Evolutionary conservation across 2,888 invertebrate genomes (phyloP).

Genomic region (Elaeidobius kamerunicus): DNA sequence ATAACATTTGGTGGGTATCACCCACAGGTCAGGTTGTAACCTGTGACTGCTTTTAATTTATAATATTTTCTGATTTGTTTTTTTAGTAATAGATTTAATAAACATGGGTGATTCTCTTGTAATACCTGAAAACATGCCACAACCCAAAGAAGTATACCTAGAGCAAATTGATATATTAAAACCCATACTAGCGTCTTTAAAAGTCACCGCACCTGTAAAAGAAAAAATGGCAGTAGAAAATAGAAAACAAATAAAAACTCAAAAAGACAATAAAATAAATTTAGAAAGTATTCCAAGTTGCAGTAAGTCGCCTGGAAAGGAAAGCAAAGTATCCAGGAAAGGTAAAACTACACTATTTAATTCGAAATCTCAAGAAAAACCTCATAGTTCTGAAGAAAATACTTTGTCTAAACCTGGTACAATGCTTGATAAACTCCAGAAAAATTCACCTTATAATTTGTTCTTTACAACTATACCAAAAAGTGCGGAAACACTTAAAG

Average conservation of each 20-base stretch:
- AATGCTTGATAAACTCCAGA: slow-evolving; percentile 64
- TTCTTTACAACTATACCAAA: slow-evolving; percentile 73
- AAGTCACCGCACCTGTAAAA: not conserved
- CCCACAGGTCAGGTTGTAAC: no score
- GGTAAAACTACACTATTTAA: slow-evolving; percentile 54
- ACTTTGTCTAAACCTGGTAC: slow-evolving; percentile 45
- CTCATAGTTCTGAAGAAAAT: not conserved
- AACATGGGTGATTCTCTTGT: slow-evolving; percentile 49
- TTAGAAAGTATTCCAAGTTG: slow-evolving; percentile 2
- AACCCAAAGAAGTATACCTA: slow-evolving; percentile 54
- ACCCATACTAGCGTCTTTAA: slow-evolving; percentile 28
- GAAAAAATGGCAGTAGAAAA: no score
- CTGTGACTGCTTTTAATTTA: not conserved
- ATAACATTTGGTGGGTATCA: no score
- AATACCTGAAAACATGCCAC: slow-evolving; percentile 56
- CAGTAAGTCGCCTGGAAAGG: slow-evolving; percentile 20
- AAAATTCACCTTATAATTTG: slow-evolving; percentile 68
- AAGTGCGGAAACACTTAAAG: slow-evolving; percentile 60
- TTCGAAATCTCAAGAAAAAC: slow-evolving; percentile 7
- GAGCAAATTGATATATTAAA: slow-evolving; percentile 61
- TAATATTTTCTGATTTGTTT: not conserved
- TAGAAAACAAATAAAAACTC: not conserved
- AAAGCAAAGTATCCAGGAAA: slow-evolving; percentile 47
- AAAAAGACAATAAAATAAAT: no score
- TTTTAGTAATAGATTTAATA: slow-evolving; percentile 47